These are phyloP conservation scores for Eonycteris spelaea DNA, from an alignment of 2,113 vertebrate genomes.

Conservation along the genomic window DNA sequence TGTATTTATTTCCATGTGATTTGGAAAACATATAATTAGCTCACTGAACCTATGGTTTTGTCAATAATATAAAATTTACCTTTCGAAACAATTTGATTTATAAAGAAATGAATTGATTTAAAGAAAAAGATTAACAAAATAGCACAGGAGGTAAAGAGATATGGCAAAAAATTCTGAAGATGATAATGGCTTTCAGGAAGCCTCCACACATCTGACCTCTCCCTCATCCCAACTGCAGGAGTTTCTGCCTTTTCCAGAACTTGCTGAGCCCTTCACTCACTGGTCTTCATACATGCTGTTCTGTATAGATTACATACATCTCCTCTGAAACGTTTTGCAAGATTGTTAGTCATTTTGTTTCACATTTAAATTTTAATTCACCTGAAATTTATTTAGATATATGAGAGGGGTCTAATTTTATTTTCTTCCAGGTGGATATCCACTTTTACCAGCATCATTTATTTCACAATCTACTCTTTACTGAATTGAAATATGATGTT, in stretches of 20 bases:
- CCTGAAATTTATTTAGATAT: background rate
- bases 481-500: background rate
- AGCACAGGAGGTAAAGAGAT: background rate
- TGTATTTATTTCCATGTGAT: background rate
- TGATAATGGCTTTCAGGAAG: background rate
- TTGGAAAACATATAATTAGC: background rate
- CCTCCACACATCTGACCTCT: background rate
- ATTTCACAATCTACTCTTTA: background rate
- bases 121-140: background rate
- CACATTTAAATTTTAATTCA: background rate
- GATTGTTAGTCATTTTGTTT: background rate
- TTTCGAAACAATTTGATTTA: background rate
- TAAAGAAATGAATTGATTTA: background rate
- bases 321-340: background rate
- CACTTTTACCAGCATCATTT: background rate
- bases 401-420: background rate
- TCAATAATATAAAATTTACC: background rate
- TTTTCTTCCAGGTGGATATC: background rate
- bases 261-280: background rate
- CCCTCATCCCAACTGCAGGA: background rate
- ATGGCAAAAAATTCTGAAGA: background rate
- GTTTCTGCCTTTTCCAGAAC: background rate
- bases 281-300: background rate
- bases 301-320: background rate
- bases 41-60: background rate